These are phyloP conservation scores for Lithophane ornitopus DNA, from an alignment of 2,888 invertebrate species.

Conservation along the genomic window DNA sequence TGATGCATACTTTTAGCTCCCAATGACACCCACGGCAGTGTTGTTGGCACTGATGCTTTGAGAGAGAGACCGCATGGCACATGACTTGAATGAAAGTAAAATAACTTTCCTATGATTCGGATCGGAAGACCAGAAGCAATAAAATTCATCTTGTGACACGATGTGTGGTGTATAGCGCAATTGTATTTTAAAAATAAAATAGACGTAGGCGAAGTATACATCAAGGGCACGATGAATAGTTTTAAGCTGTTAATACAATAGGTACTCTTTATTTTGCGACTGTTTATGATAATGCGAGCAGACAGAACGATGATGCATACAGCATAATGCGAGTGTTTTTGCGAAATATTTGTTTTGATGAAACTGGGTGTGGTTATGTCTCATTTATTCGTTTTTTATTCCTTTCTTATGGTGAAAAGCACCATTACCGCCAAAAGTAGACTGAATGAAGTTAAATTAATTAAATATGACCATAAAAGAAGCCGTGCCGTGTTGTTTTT, in stretches of 20 bases:
- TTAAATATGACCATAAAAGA: too few relatives aligned
- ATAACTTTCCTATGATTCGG: slow-evolving; percentile 51
- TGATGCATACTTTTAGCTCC: slow-evolving; percentile 34
- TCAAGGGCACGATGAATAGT: slow-evolving; percentile 57
- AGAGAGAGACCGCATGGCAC: slow-evolving; percentile 52
- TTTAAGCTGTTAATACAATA: slow-evolving; percentile 46
- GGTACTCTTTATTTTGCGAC: slow-evolving; percentile 32
- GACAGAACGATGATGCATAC: neutral
- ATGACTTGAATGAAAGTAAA: slow-evolving; percentile 57
- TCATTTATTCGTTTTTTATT: slow-evolving; percentile 2
- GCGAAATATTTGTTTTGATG: slow-evolving; percentile 17
- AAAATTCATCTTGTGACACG: slow-evolving; percentile 62
- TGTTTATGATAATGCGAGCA: slow-evolving; percentile 21
- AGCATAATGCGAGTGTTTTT: slow-evolving; percentile 17
- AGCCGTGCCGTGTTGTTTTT: neutral
- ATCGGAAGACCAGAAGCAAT: slow-evolving; percentile 44
- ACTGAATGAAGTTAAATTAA: neutral
- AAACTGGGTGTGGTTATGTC: neutral
- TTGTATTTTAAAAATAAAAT: slow-evolving; percentile 63
- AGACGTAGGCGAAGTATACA: slow-evolving; percentile 50
- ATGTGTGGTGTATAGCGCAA: slow-evolving; percentile 43
- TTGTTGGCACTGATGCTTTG: slow-evolving; percentile 30
- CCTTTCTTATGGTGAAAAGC: neutral
- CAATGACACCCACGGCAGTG: slow-evolving; percentile 15
- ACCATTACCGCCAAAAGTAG: neutral